Evolutionary conservation across 1,140 invertebrate genomes (phyloP).

Genomic region (Pygmarrhopalites habei): DNA sequence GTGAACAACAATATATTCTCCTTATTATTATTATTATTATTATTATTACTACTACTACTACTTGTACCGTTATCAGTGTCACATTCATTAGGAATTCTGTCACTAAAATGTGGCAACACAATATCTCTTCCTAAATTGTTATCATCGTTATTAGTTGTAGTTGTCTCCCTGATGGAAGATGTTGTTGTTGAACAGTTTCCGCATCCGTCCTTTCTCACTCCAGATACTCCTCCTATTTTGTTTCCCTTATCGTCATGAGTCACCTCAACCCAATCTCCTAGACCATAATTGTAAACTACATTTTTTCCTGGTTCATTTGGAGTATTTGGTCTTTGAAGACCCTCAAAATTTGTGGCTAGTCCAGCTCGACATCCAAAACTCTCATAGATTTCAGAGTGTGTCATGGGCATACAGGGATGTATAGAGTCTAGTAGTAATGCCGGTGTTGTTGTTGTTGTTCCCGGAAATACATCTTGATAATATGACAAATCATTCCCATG

Average conservation of each 20-base stretch:
- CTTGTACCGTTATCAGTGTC: background rate
- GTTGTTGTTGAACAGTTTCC: background rate
- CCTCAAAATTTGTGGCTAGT: background rate
- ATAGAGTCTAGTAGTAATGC: too few relatives aligned
- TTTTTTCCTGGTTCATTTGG: background rate
- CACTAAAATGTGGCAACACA: too few relatives aligned
- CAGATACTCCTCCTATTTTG: background rate
- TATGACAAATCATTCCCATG: too few relatives aligned
- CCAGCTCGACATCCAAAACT: background rate
- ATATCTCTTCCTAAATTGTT: too few relatives aligned
- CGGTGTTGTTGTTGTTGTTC: too few relatives aligned
- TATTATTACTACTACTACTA: background rate
- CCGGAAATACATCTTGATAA: too few relatives aligned
- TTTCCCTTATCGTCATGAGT: background rate
- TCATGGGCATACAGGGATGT: background rate
- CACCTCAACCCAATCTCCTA: background rate
- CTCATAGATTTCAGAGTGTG: background rate
- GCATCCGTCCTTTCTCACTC: background rate
- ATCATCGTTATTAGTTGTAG: too few relatives aligned
- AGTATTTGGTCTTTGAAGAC: background rate
- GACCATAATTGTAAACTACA: background rate
- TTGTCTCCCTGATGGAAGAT: background rate
- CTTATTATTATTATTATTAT: background rate
- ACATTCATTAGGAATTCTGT: too few relatives aligned
- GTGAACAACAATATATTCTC: background rate